A percentile compares a stretch with the other conserved stretches of the same genome.
Evolutionary conservation across 2,113 vertebrate species (phyloP).

Genomic region (Coptodon rendalli): DNA sequence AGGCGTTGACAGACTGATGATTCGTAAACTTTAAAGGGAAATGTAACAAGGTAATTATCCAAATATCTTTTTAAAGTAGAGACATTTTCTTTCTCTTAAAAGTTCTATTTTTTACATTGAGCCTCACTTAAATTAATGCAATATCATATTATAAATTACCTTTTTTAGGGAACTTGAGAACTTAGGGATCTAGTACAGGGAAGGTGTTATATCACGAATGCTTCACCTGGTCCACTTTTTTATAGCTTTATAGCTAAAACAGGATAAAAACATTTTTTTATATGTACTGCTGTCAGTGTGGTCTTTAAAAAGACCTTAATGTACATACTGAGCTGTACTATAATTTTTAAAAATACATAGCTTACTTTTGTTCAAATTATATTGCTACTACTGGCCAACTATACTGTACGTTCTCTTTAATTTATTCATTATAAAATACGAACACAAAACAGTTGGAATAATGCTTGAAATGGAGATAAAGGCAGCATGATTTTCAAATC

Average conservation of each 20-base stretch:
- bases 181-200: background rate
- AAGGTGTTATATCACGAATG: background rate
- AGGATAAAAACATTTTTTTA: background rate
- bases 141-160: background rate
- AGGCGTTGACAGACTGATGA: background rate
- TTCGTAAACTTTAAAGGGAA: background rate
- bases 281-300: background rate
- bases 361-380: background rate
- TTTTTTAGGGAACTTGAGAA: background rate
- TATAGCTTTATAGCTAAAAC: background rate
- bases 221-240: background rate
- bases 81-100: background rate
- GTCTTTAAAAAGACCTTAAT: background rate
- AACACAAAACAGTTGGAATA: fast-evolving
- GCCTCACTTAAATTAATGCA: background rate
- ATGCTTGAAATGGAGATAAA: background rate
- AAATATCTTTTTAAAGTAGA: background rate
- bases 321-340: background rate
- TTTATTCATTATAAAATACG: background rate
- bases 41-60: background rate
- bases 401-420: background rate
- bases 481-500: background rate
- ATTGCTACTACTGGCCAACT: background rate
- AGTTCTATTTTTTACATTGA: background rate
- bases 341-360: background rate